Evolutionary conservation across 1,140 invertebrate genomes (phyloP).

Genomic region (Acromyrmex charruanus): DNA sequence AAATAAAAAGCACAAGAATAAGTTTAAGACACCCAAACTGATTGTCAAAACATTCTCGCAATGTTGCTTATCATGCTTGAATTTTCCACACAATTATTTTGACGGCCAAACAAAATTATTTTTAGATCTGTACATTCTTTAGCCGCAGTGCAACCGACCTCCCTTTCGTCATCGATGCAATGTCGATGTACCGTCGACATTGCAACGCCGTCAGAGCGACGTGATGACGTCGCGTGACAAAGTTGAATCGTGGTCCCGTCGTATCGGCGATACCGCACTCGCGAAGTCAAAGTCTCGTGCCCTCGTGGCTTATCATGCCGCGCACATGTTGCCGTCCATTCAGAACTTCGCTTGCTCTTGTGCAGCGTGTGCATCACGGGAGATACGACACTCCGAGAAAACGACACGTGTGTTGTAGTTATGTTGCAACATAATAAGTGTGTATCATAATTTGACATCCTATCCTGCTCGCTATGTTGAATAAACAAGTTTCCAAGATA

Average conservation of each 20-base stretch:
- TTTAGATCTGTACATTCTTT: not conserved
- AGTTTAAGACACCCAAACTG: no score
- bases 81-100: no score
- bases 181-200: conserved; percentile 25
- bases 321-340: conserved; percentile 6
- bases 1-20: no score
- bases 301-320: not conserved
- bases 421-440: not conserved
- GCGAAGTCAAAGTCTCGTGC: conserved; percentile 35
- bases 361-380: not conserved
- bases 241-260: not conserved
- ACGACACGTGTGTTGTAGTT: not conserved
- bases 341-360: conserved; percentile 17
- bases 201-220: not conserved
- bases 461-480: not conserved
- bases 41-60: no score
- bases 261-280: conserved; percentile 22
- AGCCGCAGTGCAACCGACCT: not conserved
- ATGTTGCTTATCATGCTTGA: no score
- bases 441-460: not conserved
- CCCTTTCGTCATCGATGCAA: conserved; percentile 22
- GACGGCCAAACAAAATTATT: no score
- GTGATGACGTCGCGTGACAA: conserved; percentile 39
- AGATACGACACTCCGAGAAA: conserved; percentile 2
- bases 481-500: no score